phyloP scores from a whole-genome alignment of 2,888 invertebrate species.

The Anthrax anthrax region DNA sequence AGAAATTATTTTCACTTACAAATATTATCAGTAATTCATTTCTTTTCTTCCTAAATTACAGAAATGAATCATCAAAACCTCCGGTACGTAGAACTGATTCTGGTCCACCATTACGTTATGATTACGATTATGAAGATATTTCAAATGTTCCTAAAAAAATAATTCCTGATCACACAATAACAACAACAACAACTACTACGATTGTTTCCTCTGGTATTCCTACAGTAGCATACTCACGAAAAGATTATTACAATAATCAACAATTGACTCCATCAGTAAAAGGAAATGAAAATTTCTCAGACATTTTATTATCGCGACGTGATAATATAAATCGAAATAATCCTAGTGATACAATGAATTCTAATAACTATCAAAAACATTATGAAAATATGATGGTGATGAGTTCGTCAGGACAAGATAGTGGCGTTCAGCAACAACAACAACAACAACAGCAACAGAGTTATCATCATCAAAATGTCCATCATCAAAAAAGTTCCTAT shows the following conservation, averaged over 20 bases:
- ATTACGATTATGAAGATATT: constrained; percentile 15
- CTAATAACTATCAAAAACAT: constrained; percentile 21
- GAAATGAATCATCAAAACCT: background rate
- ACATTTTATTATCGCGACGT: constrained; percentile 14
- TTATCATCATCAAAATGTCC: constrained; percentile 6
- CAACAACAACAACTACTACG: background rate
- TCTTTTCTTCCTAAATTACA: too few relatives aligned
- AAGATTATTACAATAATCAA: too few relatives aligned
- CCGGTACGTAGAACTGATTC: constrained; percentile 14
- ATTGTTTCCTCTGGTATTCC: background rate
- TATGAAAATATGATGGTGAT: constrained; percentile 11
- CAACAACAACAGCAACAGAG: too few relatives aligned
- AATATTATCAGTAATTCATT: too few relatives aligned
- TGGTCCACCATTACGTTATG: constrained; percentile 14
- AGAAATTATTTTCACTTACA: too few relatives aligned
- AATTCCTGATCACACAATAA: background rate
- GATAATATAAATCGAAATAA: constrained; percentile 31
- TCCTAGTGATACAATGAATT: constrained; percentile 37
- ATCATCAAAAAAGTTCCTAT: constrained; percentile 14
- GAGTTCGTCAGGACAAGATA: background rate
- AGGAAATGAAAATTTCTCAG: constrained; percentile 3
- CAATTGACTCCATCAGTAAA: too few relatives aligned
- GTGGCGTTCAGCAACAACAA: background rate
- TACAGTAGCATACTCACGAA: constrained; percentile 4
- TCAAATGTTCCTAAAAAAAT: constrained; percentile 2